Conservation (phyloP, 2,797 vertebrate species). For the Rhinogobio ventralis region DNA sequence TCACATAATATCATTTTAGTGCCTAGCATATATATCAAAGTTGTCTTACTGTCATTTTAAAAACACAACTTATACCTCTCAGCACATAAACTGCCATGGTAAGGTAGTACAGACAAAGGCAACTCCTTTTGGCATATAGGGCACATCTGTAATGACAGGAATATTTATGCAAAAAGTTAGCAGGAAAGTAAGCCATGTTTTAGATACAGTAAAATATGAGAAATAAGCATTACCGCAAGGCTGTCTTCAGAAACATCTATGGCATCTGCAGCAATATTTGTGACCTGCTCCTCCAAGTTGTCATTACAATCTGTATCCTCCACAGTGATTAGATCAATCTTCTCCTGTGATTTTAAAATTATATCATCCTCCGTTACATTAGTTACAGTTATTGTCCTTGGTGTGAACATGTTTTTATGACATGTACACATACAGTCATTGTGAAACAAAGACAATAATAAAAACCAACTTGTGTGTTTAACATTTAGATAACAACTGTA, state of each 20-base stretch:
- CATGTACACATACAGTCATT: not conserved
- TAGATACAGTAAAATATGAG: not conserved
- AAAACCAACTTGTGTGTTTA: not conserved
- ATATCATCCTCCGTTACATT: not conserved
- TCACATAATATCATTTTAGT: not conserved
- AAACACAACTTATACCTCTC: not conserved
- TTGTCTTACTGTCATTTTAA: not conserved
- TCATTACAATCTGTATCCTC: not conserved
- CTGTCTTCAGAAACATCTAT: not conserved
- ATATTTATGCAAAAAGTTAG: not conserved
- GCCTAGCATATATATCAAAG: not conserved
- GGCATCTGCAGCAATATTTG: not conserved
- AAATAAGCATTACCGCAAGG: not conserved
- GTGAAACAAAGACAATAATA: not conserved
- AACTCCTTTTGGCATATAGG: conserved; percentile 5
- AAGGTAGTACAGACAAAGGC: not conserved
- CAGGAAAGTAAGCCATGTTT: not conserved
- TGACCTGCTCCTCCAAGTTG: not conserved
- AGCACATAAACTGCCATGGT: conserved; percentile 1
- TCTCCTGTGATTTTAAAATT: not conserved
- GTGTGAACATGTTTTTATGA: not conserved
- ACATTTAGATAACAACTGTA: too few relatives aligned
- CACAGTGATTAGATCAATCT: not conserved
- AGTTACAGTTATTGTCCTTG: not conserved
- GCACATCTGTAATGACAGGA: not conserved